Evolutionary conservation across 2,113 vertebrate genomes (phyloP).

Genomic region (Nymphicus hollandicus): DNA sequence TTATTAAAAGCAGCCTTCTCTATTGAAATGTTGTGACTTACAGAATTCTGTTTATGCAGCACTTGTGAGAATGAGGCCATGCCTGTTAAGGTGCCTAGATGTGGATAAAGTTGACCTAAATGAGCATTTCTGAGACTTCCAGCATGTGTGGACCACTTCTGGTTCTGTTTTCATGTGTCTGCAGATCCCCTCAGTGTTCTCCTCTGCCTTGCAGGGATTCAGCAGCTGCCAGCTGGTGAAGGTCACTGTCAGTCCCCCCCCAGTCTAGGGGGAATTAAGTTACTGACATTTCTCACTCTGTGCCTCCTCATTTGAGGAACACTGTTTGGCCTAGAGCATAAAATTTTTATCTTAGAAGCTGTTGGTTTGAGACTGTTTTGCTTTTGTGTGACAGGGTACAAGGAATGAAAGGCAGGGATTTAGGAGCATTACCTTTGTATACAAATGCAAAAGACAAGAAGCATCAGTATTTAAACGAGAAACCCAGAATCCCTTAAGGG

Average conservation of each 20-base stretch:
- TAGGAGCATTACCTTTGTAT: not conserved
- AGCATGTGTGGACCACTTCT: not conserved
- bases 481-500: not conserved
- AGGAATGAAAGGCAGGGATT: not conserved
- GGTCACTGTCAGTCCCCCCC: not conserved
- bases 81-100: not conserved
- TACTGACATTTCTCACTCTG: not conserved
- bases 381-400: not conserved
- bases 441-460: not conserved
- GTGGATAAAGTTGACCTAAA: not conserved
- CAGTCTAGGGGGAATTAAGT: too few relatives aligned
- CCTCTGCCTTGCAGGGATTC: not conserved
- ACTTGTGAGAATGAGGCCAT: not conserved
- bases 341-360: not conserved
- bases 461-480: not conserved
- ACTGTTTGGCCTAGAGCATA: not conserved
- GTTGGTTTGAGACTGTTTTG: not conserved
- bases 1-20: not conserved
- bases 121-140: not conserved
- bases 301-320: not conserved
- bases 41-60: not conserved
- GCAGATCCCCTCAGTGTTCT: not conserved
- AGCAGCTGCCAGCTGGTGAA: not conserved
- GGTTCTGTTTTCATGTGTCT: not conserved
- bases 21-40: not conserved